Conservation (phyloP, 2,797 vertebrate species). For the Halcyon smyrnensis region DNA sequence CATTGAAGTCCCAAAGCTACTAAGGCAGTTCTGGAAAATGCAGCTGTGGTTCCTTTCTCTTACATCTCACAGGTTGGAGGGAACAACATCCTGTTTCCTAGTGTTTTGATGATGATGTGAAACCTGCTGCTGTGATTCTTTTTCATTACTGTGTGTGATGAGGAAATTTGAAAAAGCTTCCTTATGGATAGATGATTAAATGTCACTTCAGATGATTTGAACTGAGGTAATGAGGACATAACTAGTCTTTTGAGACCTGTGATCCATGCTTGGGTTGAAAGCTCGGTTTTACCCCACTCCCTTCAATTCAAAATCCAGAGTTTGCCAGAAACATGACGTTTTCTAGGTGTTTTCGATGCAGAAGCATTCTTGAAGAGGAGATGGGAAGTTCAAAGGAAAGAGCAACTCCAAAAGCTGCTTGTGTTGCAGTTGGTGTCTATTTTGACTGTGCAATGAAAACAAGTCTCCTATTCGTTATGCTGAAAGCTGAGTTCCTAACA, state of each 20-base stretch:
- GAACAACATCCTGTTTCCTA: background rate
- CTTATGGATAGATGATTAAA: background rate
- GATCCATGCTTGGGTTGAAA: background rate
- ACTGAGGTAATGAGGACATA: background rate
- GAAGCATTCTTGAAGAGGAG: background rate
- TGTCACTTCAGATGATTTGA: background rate
- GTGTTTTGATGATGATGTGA: background rate
- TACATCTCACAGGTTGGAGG: background rate
- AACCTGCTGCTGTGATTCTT: background rate
- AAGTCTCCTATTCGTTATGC: background rate
- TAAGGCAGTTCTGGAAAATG: background rate
- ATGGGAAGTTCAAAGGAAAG: background rate
- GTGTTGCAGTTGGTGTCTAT: background rate
- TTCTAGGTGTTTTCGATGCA: background rate
- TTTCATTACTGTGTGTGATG: background rate
- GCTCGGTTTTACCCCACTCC: background rate
- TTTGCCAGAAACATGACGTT: background rate
- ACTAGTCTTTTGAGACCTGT: background rate
- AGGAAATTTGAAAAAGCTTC: background rate
- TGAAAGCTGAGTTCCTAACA: background rate
- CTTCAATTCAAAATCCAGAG: background rate
- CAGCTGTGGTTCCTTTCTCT: background rate
- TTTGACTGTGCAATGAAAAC: background rate
- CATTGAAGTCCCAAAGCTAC: background rate
- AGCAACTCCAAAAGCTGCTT: background rate